Conservation (phyloP, 2,888 invertebrate genomes). For the Torymus auratus region DNA sequence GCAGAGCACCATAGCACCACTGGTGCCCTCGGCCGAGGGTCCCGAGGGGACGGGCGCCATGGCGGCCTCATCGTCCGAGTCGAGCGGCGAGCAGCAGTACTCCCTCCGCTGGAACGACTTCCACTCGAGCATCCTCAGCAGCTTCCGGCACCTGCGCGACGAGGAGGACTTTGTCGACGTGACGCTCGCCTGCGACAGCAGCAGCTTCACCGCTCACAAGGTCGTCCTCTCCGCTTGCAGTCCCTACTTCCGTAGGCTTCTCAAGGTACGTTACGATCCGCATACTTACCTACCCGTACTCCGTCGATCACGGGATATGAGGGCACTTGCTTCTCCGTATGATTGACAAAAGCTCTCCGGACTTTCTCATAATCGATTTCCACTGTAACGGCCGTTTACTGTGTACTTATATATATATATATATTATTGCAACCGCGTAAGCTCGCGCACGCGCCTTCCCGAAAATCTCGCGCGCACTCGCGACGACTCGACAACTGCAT, state of each 20-base stretch:
- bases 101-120: slow-evolving; percentile 97
- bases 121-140: slow-evolving; percentile 92
- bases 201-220: slow-evolving; percentile 93
- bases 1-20: slow-evolving; percentile 74
- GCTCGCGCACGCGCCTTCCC: no score
- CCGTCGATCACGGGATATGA: not conserved
- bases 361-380: no score
- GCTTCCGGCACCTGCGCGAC: slow-evolving; percentile 91
- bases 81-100: slow-evolving; percentile 88
- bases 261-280: slow-evolving; percentile 78
- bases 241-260: slow-evolving; percentile 91
- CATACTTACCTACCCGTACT: not conserved
- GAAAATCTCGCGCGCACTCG: no score
- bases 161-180: slow-evolving; percentile 96
- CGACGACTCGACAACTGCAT: no score
- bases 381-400: no score
- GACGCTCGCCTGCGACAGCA: slow-evolving; percentile 93
- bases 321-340: no score
- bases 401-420: no score
- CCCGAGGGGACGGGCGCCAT: slow-evolving; percentile 76
- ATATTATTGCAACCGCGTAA: no score
- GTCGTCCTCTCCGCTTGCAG: slow-evolving; percentile 94
- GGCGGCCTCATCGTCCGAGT: slow-evolving; percentile 76
- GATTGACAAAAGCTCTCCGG: no score
- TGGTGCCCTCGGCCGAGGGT: slow-evolving; percentile 77